Evolutionary conservation across 2,888 invertebrate genomes (phyloP), one percentile per base, ranked within the genome.

Genomic region (Rhaphigaster nebulosa): DNA sequence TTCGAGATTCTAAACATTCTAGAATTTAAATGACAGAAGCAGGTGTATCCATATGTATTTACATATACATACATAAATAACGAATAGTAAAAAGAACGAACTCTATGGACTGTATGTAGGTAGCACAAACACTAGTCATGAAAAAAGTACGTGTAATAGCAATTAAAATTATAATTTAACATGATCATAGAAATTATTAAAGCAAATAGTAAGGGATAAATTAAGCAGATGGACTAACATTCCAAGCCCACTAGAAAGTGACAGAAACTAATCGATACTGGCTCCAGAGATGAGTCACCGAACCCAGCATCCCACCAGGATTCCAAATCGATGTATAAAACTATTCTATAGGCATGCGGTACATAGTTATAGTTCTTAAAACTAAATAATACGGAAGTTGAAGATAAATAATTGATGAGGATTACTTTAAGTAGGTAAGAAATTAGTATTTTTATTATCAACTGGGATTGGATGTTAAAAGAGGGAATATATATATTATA

Each of bases 241-340:
- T 84, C 84, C 84, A 50, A 84, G 50, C 84, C 45, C 26, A 84
- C 45, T 45, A 84, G 84, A 84, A 84, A 84, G 84, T 84, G 45
- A 45, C 84, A 84, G 45, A 45, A 84, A 84, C 84, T 50, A 84
- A 84, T 84, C 84, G 84, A 84, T 84, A 84, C 84, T 84, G 84
- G 84, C 45, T 84, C n/a, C 45, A 45, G 26, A 84, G 84, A 84
- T 84, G 84, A 84, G 84, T 84, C 84, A 84, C 84, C 84, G 45
- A 50, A 50, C n/a, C 84, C 84, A 84, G 84, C 84, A 50, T 84
- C 84, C 84, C 45, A n/a, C 84, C 38, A 41, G 45, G 41, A 80
- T 84, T 50, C n/a, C 1, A 45, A 76, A 84, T 84, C 84, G n/a
- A 50, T 41, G 84, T 45, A 45, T 76, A 38, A 76, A 76, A 76